Evolutionary conservation across 2,113 vertebrate species (phyloP), one percentile per base, ranked within the genome.

Genomic region (Polyodon spathula): DNA sequence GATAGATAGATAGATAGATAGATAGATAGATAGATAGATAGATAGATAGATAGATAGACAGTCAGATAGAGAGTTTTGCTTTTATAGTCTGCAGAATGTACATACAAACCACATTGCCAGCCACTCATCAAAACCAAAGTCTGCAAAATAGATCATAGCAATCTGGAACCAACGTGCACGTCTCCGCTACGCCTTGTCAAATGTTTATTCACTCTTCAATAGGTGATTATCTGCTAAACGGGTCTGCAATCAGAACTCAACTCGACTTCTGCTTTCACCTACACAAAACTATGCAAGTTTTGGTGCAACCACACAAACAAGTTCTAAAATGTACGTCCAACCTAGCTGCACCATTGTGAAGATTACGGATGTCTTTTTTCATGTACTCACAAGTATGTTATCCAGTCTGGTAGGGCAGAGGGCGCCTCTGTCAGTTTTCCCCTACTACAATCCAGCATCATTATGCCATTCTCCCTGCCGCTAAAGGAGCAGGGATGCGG

Each of bases 391-490:
- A 92, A 73, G 66, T 84, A 84, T 4, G 71, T 75, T 58, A 78
- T 74, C 73, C 80, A 73, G 3, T 68, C 63, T 40, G 79, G 84
- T 8, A 78, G 68, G 40, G 78, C 77, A 57, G 63, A 58, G 2
- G 82, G 80, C 52, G 77, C 66, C 27, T 69, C 8, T 40, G 75
- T 71, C 65, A 87, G 60, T 57, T 75, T 79, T 69, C 80, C 87
- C 61, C 86, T 83, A 63, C 89, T 93, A 64, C 93, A 96, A 66
- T 96, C 92, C 79, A 95, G 58, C 60, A 89, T 58, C 1, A 62
- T 63, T 5, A 58, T 48, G 1, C 60, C 66, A 37, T 70, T 73
- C 17, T 61, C 65, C n/a, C 82, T 73, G 14, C 58, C 61, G 1
- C 75, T 67, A 69, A 92, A 94, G 5, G 85, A 74, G 62, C 92